Conservation (phyloP, 2,888 invertebrate species). For the Tetheella fluctuosa region DNA sequence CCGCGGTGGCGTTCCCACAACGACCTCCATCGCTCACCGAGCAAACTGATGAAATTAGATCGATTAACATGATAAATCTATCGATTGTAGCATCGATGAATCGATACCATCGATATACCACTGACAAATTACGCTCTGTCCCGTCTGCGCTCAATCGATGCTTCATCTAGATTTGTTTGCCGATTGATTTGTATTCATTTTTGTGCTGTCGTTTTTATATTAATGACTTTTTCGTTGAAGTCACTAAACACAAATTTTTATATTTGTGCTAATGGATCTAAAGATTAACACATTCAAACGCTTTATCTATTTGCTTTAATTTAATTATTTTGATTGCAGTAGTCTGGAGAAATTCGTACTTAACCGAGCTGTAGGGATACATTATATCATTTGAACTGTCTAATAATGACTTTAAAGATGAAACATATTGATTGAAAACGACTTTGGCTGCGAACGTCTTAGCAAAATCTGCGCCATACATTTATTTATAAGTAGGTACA, state of each 20-base stretch:
- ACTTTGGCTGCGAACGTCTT: no score
- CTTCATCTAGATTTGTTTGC: conserved; percentile 43
- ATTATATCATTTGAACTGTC: no score
- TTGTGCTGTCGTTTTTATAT: conserved; percentile 15
- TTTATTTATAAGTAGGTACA: no score
- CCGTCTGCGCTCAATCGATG: conserved; percentile 55
- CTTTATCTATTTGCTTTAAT: background rate
- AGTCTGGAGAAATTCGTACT: no score
- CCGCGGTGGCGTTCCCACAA: conserved; percentile 80
- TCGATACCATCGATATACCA: conserved; percentile 70
- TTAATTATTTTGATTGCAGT: background rate
- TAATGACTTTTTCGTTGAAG: conserved; percentile 9
- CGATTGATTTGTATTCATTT: conserved; percentile 15
- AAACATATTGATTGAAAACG: no score
- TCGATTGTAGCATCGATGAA: conserved; percentile 61
- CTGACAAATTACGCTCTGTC: conserved; percentile 80
- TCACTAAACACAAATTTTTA: background rate
- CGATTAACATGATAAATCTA: conserved; percentile 82
- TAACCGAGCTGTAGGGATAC: no score
- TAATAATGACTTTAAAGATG: no score
- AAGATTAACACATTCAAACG: background rate
- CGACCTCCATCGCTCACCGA: conserved; percentile 74
- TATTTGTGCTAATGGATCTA: background rate
- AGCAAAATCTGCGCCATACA: no score
- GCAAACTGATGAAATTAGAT: conserved; percentile 81